Conservation (phyloP, 2,797 vertebrate species). For the Telmatherina bonti region DNA sequence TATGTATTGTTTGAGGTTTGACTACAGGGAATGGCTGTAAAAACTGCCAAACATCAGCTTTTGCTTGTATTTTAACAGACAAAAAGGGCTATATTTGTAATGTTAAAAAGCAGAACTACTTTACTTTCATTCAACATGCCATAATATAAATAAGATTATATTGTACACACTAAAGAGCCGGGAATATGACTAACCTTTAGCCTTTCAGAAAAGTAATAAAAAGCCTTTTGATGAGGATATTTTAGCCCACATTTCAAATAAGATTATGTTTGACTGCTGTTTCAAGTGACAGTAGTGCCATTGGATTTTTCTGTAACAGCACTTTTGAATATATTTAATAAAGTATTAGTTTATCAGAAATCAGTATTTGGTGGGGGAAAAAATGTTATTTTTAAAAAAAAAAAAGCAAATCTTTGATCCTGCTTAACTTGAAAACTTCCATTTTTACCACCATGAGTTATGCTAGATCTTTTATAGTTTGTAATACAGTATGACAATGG, state of each 20-base stretch:
- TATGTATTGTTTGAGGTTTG: constrained; percentile 44
- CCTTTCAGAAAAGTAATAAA: constrained; percentile 5
- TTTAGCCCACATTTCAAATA: background rate
- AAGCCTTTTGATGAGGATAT: background rate
- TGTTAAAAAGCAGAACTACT: constrained; percentile 19
- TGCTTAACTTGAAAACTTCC: background rate
- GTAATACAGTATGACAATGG: background rate
- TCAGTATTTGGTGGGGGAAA: background rate
- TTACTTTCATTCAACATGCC: constrained; percentile 28
- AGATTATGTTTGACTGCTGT: constrained; percentile 8
- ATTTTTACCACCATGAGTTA: constrained; percentile 14
- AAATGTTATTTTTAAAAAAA: constrained; percentile 11
- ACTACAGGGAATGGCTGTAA: constrained; percentile 56
- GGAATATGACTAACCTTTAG: background rate
- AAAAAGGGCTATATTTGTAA: constrained; percentile 30
- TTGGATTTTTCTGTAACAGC: constrained; percentile 30
- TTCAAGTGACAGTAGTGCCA: background rate
- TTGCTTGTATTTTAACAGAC: constrained; percentile 22
- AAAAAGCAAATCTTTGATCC: background rate
- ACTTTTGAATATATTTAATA: constrained; percentile 44
- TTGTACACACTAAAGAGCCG: constrained; percentile 17
- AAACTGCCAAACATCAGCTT: constrained; percentile 30
- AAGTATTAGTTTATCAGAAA: background rate
- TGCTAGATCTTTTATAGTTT: background rate
- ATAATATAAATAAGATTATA: constrained; percentile 3